Conservation (phyloP, 2,797 vertebrate species). For the Parambassis ranga region DNA sequence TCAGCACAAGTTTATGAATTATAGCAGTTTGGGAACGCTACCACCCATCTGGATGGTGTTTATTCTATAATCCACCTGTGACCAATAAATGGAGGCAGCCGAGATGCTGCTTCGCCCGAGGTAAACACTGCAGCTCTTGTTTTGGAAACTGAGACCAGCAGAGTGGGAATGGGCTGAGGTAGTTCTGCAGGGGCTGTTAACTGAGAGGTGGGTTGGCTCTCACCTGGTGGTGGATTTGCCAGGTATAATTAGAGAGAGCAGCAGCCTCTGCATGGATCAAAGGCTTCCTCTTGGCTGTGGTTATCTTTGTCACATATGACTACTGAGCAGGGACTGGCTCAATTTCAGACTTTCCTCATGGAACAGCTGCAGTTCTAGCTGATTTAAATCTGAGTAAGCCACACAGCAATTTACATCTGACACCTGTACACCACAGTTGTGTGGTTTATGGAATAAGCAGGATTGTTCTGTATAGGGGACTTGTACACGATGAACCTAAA, state of each 20-base stretch:
- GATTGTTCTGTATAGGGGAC: too few species aligned
- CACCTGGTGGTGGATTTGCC: constrained; percentile 44
- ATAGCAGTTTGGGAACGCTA: constrained; percentile 27
- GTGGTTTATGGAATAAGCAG: not conserved
- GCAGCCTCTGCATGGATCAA: constrained; percentile 61
- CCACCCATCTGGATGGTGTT: constrained; percentile 54
- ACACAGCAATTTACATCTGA: constrained; percentile 7
- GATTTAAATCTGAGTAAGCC: constrained; percentile 34
- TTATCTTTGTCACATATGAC: constrained; percentile 53
- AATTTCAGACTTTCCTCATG: constrained; percentile 18
- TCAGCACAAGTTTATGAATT: constrained; percentile 28
- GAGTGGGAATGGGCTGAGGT: constrained; percentile 22
- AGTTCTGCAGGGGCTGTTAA: constrained; percentile 24
- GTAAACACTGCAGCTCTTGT: constrained; percentile 48
- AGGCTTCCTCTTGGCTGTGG: constrained; percentile 61
- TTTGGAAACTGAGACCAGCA: constrained; percentile 40
- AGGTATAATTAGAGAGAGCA: constrained; percentile 62
- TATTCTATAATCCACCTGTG: constrained; percentile 53
- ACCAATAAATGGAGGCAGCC: constrained; percentile 37
- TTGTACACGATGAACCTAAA: not conserved
- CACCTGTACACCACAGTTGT: not conserved
- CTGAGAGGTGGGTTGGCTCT: constrained; percentile 24
- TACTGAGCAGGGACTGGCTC: constrained; percentile 29
- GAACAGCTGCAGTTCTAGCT: constrained; percentile 24
- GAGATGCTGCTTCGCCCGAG: constrained; percentile 30